Percentiles rank a stretch among this genome's conserved stretches.
Conservation (phyloP, 1,140 invertebrate genomes). For the Cydia pomonella region DNA sequence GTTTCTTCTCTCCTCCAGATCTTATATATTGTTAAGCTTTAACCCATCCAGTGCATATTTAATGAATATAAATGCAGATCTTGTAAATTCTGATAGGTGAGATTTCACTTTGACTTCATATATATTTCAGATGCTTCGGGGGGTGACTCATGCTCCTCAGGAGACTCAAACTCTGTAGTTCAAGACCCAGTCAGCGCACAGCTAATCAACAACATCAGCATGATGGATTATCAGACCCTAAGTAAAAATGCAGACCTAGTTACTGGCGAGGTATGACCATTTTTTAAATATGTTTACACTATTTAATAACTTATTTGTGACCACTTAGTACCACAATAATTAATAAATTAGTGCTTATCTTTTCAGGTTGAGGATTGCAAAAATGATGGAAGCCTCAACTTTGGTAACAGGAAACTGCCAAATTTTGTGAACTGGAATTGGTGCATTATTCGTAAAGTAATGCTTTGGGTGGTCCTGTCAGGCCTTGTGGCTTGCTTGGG, state of each 20-base stretch:
- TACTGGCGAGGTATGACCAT: slow-evolving; percentile 58
- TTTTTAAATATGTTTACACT: slow-evolving; percentile 26
- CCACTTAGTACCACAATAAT: slow-evolving; percentile 13
- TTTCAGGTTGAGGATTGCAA: slow-evolving; percentile 74
- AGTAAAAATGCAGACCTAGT: slow-evolving; percentile 76
- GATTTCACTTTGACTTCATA: slow-evolving; percentile 17
- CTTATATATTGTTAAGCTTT: no score
- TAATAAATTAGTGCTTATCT: slow-evolving; percentile 31
- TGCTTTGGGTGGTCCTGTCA: slow-evolving; percentile 87
- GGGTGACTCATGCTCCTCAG: slow-evolving; percentile 76
- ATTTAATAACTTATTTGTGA: slow-evolving; percentile 2
- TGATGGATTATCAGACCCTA: slow-evolving; percentile 78
- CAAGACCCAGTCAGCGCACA: slow-evolving; percentile 78
- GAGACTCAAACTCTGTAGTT: slow-evolving; percentile 71
- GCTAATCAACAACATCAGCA: slow-evolving; percentile 79
- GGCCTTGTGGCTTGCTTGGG: slow-evolving; percentile 85
- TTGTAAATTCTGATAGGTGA: no score
- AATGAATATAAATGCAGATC: no score
- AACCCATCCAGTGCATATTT: no score
- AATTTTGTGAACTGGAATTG: slow-evolving; percentile 91
- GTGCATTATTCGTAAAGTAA: slow-evolving; percentile 86
- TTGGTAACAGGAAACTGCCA: slow-evolving; percentile 71
- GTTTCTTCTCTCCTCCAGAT: no score
- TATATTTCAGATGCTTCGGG: slow-evolving; percentile 58
- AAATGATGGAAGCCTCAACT: slow-evolving; percentile 65